Evolutionary conservation across 2,797 vertebrate genomes (phyloP).

Genomic region (Hozukius guyotensis): DNA sequence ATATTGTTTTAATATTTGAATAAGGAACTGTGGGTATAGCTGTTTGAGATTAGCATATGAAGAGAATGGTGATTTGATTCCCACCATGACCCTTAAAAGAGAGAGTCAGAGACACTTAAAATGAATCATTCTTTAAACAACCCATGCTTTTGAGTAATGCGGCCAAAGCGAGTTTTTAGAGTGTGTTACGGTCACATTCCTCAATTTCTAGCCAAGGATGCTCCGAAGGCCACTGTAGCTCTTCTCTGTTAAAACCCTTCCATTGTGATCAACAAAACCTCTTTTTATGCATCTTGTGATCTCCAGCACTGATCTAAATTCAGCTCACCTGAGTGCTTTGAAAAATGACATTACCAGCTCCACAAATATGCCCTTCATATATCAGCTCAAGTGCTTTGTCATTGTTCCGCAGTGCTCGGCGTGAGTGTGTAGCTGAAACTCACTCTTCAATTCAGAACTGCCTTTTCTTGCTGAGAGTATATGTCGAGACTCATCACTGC

Average conservation of each 20-base stretch:
- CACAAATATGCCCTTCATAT: slow-evolving; percentile 16
- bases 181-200: neutral
- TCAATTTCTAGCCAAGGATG: slow-evolving; percentile 5
- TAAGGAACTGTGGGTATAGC: neutral
- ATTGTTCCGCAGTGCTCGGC: slow-evolving; percentile 31
- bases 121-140: neutral
- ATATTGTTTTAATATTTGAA: neutral
- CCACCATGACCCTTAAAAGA: neutral
- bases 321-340: slow-evolving; percentile 31
- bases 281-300: neutral
- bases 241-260: neutral
- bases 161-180: neutral
- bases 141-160: neutral
- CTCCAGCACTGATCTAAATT: slow-evolving; percentile 37
- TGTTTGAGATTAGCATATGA: neutral
- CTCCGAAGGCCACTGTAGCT: neutral
- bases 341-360: slow-evolving; percentile 18
- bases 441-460: neutral
- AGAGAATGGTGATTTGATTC: neutral
- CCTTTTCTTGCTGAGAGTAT: neutral
- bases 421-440: slow-evolving; percentile 2
- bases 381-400: slow-evolving; percentile 20
- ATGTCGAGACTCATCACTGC: neutral
- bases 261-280: slow-evolving; percentile 11
- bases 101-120: neutral